Base-by-base conservation (phyloP, 2,113 vertebrate genomes). In the Antidorcas marsupialis region DNA sequence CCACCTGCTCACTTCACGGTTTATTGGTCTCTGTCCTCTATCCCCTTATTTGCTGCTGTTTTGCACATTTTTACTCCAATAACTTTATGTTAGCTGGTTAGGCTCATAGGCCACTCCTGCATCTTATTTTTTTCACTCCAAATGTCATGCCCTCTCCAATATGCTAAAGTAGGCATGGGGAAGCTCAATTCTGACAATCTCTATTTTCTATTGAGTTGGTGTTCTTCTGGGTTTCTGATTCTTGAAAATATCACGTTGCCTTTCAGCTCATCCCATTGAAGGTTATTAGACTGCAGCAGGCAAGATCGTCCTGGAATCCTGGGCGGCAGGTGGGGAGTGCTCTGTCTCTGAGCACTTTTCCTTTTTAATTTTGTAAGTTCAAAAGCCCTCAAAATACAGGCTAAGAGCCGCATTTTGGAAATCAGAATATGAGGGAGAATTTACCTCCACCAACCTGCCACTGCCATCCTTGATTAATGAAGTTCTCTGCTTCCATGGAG, bases 351-450 rank as follows among this genome's bases (percentile, higher is more conserved):
- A 57, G 19, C 36, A 74, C 5, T 52, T 93, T 86, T 85, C 13
- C 28, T 87, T 90, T 95, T 85, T 57, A 28, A 57, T 62, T 91
- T 76, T 13, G 9, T 23, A 93, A 81, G 14, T 83, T 79, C 7
- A 64, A 17, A 11, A 53, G 36, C 2, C 13, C 7, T 82, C 25
- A 47, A 79, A 96, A 89, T 14, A 89, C 30, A 60, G 2, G 5
- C 28, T 71, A 88, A 93, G 64, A 78, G 3, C 45, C 28, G 7
- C 71, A n/a, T 39, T 57, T 94, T 87, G 30, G 45, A 93, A 95
- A 84, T 16, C 27, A 92, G 23, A 94, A 83, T 74, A 86, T 14
- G 15, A 86, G 16, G 60, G 13, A 36, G 5, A 53, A 33, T 84
- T 74, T n/a, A 30, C 74, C 43, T 87, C 15, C 50, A 71, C 17